Conservation (phyloP, 2,113 vertebrate genomes). For the Pelecanus crispus region DNA sequence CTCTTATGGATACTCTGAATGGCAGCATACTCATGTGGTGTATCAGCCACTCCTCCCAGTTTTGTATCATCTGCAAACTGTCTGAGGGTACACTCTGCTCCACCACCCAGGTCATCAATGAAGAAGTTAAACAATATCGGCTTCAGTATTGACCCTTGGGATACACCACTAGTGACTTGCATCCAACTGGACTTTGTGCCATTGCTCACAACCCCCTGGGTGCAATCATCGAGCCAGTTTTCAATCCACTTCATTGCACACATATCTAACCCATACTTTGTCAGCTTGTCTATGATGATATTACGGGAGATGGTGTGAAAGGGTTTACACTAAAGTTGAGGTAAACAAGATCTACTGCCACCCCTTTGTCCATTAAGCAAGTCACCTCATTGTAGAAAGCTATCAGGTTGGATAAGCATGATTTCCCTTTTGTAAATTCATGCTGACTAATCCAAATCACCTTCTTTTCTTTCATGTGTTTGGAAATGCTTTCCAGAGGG, state of each 20-base stretch:
- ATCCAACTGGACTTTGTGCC: not conserved
- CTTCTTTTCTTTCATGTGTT: not conserved
- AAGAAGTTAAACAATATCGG: not conserved
- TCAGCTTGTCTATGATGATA: not conserved
- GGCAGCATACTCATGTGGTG: accelerated
- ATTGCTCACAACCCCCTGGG: not conserved
- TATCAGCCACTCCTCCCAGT: not conserved
- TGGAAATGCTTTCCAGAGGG: not conserved
- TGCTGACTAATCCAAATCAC: not conserved
- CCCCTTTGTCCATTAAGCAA: not conserved
- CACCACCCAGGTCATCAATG: not conserved
- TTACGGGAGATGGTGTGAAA: not conserved
- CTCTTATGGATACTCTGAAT: not conserved
- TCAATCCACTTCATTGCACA: not conserved
- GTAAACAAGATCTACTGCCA: not conserved
- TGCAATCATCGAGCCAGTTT: not conserved
- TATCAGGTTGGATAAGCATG: not conserved
- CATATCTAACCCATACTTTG: not conserved
- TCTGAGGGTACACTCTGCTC: not conserved
- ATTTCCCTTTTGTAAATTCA: not conserved
- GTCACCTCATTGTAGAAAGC: not conserved
- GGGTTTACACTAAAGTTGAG: not conserved
- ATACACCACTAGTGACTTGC: not conserved
- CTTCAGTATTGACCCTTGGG: not conserved
- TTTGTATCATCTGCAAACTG: not conserved